These are phyloP conservation scores for Cerastis leucographa DNA, from an alignment of 2,888 invertebrate species.

Conservation along the genomic window DNA sequence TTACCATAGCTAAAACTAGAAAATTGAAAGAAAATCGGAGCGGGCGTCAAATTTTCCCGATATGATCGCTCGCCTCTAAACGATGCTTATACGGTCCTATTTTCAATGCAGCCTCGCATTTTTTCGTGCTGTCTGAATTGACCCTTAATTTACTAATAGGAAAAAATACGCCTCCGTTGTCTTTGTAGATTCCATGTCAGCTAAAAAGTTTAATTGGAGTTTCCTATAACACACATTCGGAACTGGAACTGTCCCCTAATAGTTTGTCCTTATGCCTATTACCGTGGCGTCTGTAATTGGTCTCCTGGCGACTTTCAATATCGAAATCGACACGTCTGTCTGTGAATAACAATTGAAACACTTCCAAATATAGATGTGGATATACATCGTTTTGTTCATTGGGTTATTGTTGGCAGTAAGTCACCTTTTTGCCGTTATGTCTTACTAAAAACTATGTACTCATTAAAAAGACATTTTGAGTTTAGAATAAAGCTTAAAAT, in stretches of 20 bases:
- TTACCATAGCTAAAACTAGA: too few species aligned
- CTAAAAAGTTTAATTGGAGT: slow-evolving; percentile 38
- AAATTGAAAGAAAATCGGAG: too few species aligned
- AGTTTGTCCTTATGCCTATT: slow-evolving; percentile 3
- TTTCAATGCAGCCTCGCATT: too few species aligned
- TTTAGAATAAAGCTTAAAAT: too few species aligned
- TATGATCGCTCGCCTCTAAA: too few species aligned
- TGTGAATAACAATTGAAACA: background rate
- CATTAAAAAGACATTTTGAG: too few species aligned
- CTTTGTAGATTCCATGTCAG: slow-evolving; percentile 12
- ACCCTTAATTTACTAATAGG: background rate
- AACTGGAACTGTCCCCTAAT: slow-evolving; percentile 10
- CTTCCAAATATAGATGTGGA: background rate
- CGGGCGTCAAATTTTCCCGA: too few species aligned
- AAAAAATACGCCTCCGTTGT: background rate
- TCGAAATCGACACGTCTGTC: background rate
- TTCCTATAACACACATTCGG: slow-evolving; percentile 17
- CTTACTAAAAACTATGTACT: too few species aligned
- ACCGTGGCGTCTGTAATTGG: slow-evolving; percentile 23
- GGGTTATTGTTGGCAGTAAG: background rate
- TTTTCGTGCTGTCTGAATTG: too few species aligned
- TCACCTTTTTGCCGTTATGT: too few species aligned
- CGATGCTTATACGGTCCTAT: too few species aligned
- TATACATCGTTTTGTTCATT: background rate
- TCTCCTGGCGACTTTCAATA: slow-evolving; percentile 10